Percentiles rank a stretch among this genome's conserved stretches.
Evolutionary conservation across 2,888 invertebrate species (phyloP).

Genomic region (Platycheirus albimanus): DNA sequence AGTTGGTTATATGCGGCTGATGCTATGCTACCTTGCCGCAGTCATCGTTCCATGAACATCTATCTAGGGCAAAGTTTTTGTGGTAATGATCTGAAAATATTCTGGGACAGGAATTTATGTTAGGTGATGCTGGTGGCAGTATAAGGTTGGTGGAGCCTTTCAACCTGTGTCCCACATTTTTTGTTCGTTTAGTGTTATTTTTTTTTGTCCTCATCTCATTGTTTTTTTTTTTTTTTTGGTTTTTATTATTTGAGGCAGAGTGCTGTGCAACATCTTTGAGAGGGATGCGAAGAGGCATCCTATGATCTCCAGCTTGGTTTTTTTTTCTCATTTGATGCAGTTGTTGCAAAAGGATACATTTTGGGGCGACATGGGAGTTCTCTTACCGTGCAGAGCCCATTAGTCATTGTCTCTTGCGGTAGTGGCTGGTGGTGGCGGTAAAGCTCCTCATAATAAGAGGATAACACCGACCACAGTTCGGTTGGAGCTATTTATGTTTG

Average conservation of each 20-base stretch:
- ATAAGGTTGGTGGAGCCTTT: constrained; percentile 46
- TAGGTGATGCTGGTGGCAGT: constrained; percentile 39
- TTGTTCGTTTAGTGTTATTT: constrained; percentile 3
- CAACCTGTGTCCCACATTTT: constrained; percentile 31
- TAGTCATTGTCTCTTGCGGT: constrained; percentile 66
- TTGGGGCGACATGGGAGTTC: constrained; percentile 41
- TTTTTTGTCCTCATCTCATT: constrained; percentile 13
- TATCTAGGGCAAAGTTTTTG: constrained; percentile 57
- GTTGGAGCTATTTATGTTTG: constrained; percentile 42
- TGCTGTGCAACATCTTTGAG: background rate
- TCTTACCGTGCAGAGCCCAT: constrained; percentile 59
- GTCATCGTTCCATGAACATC: constrained; percentile 32
- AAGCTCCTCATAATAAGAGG: constrained; percentile 36
- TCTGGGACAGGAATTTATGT: constrained; percentile 68
- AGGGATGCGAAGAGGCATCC: constrained; percentile 48
- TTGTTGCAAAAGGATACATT: constrained; percentile 38
- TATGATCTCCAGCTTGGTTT: constrained; percentile 28
- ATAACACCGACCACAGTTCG: constrained; percentile 41
- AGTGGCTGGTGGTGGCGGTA: constrained; percentile 30
- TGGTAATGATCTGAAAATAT: constrained; percentile 73
- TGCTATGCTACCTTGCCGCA: background rate
- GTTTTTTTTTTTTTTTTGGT: constrained; percentile 10
- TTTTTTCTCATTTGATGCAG: constrained; percentile 3
- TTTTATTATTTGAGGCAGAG: constrained; percentile 38
- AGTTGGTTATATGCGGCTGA: constrained; percentile 34